A percentile compares a stretch with the other conserved stretches of the same genome.
These are phyloP conservation scores for Discoglossus pictus DNA, from an alignment of 2,797 vertebrate species.

Conservation along the genomic window DNA sequence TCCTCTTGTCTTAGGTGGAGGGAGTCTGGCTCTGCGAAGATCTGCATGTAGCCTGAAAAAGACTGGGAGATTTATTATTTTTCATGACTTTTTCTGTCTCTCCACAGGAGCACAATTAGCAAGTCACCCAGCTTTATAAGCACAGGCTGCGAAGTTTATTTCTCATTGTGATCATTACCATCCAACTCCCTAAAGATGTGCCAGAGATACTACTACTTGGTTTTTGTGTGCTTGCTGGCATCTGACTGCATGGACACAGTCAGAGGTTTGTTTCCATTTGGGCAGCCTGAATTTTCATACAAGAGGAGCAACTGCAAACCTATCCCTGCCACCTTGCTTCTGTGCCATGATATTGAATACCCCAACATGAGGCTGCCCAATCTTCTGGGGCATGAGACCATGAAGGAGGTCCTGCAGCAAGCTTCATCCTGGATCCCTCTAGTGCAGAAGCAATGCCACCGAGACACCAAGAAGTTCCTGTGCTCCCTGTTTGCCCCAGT, in stretches of 20 bases:
- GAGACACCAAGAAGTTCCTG: constrained; percentile 94
- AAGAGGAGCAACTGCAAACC: constrained; percentile 91
- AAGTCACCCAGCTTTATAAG: neutral
- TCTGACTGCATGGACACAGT: constrained; percentile 73
- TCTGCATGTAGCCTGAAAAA: constrained; percentile 53
- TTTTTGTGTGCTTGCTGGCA: constrained; percentile 65
- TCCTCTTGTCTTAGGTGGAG: constrained; percentile 56
- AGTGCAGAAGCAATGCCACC: constrained; percentile 93
- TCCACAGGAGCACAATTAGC: constrained; percentile 9
- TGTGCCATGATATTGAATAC: constrained; percentile 95
- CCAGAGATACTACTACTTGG: constrained; percentile 58
- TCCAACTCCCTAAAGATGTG: constrained; percentile 57
- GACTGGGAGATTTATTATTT: constrained; percentile 14
- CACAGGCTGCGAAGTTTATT: neutral
- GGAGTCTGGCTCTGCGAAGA: constrained; percentile 43
- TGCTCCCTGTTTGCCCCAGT: constrained; percentile 97
- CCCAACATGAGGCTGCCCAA: constrained; percentile 94
- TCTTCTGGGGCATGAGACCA: constrained; percentile 93
- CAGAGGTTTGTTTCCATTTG: constrained; percentile 84
- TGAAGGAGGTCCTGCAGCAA: constrained; percentile 94
- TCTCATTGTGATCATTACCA: neutral
- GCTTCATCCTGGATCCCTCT: constrained; percentile 95
- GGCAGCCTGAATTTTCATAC: constrained; percentile 84
- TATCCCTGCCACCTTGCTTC: constrained; percentile 84
- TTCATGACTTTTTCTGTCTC: constrained; percentile 5